phyloP scores from a whole-genome alignment of 2,797 vertebrate genomes.

The Jordanella pulchra region DNA sequence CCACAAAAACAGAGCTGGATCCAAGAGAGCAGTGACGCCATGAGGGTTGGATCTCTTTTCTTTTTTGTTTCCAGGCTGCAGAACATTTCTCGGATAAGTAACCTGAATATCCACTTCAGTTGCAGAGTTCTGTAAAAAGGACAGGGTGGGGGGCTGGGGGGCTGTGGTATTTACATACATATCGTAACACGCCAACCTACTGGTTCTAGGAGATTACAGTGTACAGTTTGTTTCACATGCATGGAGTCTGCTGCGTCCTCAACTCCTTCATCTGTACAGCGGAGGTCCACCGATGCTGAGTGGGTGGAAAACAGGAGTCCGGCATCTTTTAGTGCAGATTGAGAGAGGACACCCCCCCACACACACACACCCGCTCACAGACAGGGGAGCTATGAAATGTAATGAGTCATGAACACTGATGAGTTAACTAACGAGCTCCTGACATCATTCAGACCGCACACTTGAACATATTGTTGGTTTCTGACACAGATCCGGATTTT shows the following conservation, averaged over 20 bases:
- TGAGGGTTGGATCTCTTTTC: conserved; percentile 40
- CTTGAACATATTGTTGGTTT: background rate
- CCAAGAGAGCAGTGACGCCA: conserved; percentile 56
- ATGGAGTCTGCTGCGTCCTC: conserved; percentile 65
- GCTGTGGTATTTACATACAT: conserved; percentile 75
- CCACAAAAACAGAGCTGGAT: conserved; percentile 29
- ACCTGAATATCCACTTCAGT: conserved; percentile 78
- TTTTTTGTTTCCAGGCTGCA: conserved; percentile 70
- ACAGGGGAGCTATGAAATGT: conserved; percentile 35
- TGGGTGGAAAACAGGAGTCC: conserved; percentile 66
- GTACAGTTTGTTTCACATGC: conserved; percentile 78
- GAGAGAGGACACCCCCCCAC: conserved; percentile 68
- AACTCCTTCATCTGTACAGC: conserved; percentile 64
- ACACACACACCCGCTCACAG: conserved; percentile 39
- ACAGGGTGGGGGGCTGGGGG: conserved; percentile 12
- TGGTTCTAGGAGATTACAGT: conserved; percentile 69
- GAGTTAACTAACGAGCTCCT: background rate
- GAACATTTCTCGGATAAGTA: conserved; percentile 78
- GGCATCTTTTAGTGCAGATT: conserved; percentile 72
- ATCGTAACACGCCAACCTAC: conserved; percentile 74
- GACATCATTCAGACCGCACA: background rate
- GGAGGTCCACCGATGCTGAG: conserved; percentile 59
- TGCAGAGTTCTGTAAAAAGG: conserved; percentile 71
- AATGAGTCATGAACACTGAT: background rate
- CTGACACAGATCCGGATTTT: background rate